Evolutionary conservation across 2,113 vertebrate species (phyloP).

Genomic region (Arothron firmamentum): DNA sequence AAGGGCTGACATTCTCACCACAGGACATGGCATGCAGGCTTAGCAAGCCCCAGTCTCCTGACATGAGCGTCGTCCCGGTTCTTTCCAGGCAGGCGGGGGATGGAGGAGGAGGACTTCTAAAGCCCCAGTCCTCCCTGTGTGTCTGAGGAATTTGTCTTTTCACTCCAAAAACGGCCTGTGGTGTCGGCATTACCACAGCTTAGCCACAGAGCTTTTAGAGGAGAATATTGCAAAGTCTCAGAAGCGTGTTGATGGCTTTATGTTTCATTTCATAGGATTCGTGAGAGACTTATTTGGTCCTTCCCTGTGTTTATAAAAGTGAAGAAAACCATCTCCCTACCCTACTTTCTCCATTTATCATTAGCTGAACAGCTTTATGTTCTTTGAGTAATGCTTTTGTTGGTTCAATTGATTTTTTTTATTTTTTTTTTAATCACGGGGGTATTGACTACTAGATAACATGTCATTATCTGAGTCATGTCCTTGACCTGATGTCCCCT

Average conservation of each 20-base stretch:
- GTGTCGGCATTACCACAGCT: slow-evolving; percentile 37
- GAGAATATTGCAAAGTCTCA: slow-evolving; percentile 20
- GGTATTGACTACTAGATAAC: slow-evolving; percentile 27
- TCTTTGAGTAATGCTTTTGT: not conserved
- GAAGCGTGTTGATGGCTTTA: slow-evolving; percentile 1
- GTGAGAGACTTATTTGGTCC: too few relatives aligned
- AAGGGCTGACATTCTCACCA: slow-evolving; percentile 48
- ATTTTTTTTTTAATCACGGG: slow-evolving; percentile 9
- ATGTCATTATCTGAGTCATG: slow-evolving; percentile 10
- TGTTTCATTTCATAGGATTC: slow-evolving; percentile 5
- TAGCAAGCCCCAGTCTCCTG: slow-evolving; percentile 20
- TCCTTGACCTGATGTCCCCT: slow-evolving; percentile 16
- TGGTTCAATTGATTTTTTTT: slow-evolving; percentile 13
- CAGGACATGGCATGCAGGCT: slow-evolving; percentile 28
- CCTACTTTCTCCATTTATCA: not conserved
- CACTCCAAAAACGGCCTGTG: slow-evolving; percentile 25
- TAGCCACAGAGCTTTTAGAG: slow-evolving; percentile 30
- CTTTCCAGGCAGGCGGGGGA: slow-evolving; percentile 7
- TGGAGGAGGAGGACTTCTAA: slow-evolving; percentile 27
- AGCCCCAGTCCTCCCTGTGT: slow-evolving; percentile 19
- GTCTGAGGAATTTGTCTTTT: slow-evolving; percentile 28
- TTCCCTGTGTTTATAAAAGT: too few relatives aligned
- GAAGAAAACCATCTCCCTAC: not conserved
- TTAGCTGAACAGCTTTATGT: not conserved
- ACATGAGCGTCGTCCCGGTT: slow-evolving; percentile 15